These are phyloP conservation scores for Coregonus suidteri DNA, from an alignment of 2,797 vertebrate species.

Conservation along the genomic window DNA sequence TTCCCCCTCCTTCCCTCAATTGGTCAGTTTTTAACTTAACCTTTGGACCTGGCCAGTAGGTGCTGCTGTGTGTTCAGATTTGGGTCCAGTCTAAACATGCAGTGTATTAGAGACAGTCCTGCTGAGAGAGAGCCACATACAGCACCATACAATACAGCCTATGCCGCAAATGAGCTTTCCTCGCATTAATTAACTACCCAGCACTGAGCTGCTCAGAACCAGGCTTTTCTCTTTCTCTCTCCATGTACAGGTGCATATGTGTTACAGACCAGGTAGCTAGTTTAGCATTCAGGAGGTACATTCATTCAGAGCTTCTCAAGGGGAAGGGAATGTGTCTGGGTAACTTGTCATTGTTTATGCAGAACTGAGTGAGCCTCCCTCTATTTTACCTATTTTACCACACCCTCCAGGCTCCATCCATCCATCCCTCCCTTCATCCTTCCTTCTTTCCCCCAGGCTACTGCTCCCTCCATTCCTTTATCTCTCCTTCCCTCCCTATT, in stretches of 20 bases:
- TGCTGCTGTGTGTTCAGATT: conserved; percentile 58
- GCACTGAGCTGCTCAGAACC: no score
- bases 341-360: conserved; percentile 20
- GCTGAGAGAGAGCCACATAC: no score
- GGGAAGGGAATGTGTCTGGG: not conserved
- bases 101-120: no score
- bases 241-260: no score
- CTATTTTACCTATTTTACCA: not conserved
- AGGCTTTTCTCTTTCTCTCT: no score
- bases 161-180: no score
- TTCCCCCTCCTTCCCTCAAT: not conserved
- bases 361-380: not conserved
- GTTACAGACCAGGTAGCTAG: not conserved
- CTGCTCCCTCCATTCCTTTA: conserved; percentile 15
- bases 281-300: not conserved
- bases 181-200: no score
- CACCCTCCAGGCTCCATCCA: not conserved
- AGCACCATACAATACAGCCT: no score
- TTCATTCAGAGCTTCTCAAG: not conserved
- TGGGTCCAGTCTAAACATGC: not conserved
- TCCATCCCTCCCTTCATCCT: not conserved
- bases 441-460: not conserved
- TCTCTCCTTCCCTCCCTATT: not conserved
- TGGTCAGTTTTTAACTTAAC: not conserved
- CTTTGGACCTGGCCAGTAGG: conserved; percentile 49